A percentile compares a stretch with the other conserved stretches of the same genome.
Evolutionary conservation across 2,888 invertebrate genomes (phyloP).

Genomic region (Acrobeloides nanus): DNA sequence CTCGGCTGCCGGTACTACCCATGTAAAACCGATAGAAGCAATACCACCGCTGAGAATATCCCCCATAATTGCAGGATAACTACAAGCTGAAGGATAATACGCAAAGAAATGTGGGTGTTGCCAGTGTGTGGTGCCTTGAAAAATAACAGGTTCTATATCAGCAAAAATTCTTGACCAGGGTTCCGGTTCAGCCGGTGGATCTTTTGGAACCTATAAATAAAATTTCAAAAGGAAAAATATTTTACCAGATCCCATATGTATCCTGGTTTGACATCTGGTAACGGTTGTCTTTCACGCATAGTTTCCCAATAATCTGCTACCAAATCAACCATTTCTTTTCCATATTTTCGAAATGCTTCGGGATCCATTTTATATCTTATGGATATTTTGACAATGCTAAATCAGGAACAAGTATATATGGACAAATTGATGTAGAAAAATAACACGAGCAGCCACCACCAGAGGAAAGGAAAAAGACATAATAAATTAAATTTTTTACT

Average conservation of each 20-base stretch:
- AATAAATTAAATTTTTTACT: no score
- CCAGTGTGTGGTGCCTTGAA: constrained; percentile 48
- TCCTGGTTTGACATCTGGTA: constrained; percentile 82
- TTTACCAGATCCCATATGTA: constrained; percentile 68
- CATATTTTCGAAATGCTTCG: constrained; percentile 75
- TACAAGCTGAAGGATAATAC: constrained; percentile 50
- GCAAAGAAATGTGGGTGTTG: constrained; percentile 53
- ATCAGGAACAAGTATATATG: no score
- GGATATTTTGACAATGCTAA: no score
- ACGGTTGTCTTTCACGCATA: constrained; percentile 72
- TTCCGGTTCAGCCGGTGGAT: constrained; percentile 75
- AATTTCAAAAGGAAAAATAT: no score
- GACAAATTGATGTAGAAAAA: no score
- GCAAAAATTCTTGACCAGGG: constrained; percentile 79
- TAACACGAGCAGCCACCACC: no score
- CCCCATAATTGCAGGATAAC: constrained; percentile 50
- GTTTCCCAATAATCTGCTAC: constrained; percentile 77
- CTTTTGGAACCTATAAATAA: constrained; percentile 63
- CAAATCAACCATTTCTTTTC: constrained; percentile 90
- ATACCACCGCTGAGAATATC: constrained; percentile 52
- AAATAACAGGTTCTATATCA: constrained; percentile 59
- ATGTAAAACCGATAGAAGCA: constrained; percentile 50
- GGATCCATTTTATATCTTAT: no score
- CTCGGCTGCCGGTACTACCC: no score
- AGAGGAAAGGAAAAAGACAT: no score